Base-by-base conservation (phyloP, 2,797 vertebrate species). In the Calcarius lapponicus region DNA sequence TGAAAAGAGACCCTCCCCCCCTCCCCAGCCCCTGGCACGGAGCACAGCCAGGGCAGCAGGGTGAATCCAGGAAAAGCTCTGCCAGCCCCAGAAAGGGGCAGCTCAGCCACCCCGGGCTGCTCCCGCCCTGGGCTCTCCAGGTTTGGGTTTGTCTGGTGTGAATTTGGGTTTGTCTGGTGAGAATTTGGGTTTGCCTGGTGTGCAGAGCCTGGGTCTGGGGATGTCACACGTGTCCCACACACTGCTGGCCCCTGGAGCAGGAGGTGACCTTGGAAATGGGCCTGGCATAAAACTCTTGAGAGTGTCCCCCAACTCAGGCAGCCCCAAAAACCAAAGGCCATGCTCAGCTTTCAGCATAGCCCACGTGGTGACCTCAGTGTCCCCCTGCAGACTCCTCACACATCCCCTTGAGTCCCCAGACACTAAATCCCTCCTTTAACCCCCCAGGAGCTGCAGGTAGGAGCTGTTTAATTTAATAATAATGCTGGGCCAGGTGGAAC, bases 161-260 rank as follows among this genome's bases (percentile, higher is more conserved):
- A 51, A 31, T 34, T 50, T 43, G 1, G 28, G 32, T 29, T 45
- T 47, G 2, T 1, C 7, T 14, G 0, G 7, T 29, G 62, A 1
- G 26, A 51, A 51, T 51, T 51, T 43, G 1, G 29, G 32, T n/a
- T 47, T 47, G 2, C 0, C 10, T 13, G 0, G 6, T 29, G 64
- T 21, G 57, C 32, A 25, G 32, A n/a, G 36, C 64, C 57, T 16
- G 1, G 58, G 28, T 36, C 28, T 2, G 1, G 53, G 12, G 38
- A 26, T 32, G 57, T 32, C 67, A 4, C 58, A 3, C 0, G 1
- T 31, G 1, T 31, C 36, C 70, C 70, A 5, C 2, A 4, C 1
- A 0, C 66, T 2, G 47, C 65, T 10, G 60, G 42, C 28, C 22
- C 29, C 65, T 13, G 65, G 48, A 90, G 80, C 48, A 54, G 64